phyloP scores from a whole-genome alignment of 2,113 vertebrate species.

The Macquaria ambigua region DNA sequence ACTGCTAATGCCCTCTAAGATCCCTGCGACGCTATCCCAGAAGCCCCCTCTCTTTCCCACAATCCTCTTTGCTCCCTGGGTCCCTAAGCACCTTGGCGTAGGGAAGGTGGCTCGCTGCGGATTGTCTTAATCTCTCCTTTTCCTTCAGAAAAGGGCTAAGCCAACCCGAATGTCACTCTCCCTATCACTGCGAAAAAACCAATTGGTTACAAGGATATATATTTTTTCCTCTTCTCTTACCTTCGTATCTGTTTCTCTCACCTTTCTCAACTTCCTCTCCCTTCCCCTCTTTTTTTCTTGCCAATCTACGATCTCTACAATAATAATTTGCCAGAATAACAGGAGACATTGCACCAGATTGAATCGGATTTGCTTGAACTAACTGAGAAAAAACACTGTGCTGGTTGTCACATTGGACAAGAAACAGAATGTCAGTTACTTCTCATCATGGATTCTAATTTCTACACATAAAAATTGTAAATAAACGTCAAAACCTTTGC shows the following conservation, averaged over 20 bases:
- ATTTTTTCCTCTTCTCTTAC: constrained; percentile 58
- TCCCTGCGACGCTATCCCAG: constrained; percentile 67
- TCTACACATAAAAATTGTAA: neutral
- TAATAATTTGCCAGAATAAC: neutral
- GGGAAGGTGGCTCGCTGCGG: constrained; percentile 81
- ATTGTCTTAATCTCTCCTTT: constrained; percentile 85
- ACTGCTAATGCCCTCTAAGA: constrained; percentile 79
- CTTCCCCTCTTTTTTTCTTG: neutral
- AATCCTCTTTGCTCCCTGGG: constrained; percentile 88
- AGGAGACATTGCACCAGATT: neutral
- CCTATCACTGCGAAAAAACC: constrained; percentile 80
- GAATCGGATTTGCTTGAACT: neutral
- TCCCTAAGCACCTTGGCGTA: constrained; percentile 87
- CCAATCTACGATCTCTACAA: neutral
- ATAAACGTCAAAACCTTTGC: neutral
- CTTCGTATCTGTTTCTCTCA: constrained; percentile 49
- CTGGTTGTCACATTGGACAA: neutral
- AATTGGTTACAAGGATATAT: constrained; percentile 83
- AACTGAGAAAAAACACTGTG: neutral
- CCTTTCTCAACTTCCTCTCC: neutral
- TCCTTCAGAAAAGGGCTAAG: constrained; percentile 83
- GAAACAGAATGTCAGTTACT: neutral
- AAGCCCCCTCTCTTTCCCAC: constrained; percentile 71
- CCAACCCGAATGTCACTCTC: constrained; percentile 83
- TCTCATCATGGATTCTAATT: neutral